Base-by-base conservation (phyloP, 2,888 invertebrate genomes). In the Clanis bilineata region DNA sequence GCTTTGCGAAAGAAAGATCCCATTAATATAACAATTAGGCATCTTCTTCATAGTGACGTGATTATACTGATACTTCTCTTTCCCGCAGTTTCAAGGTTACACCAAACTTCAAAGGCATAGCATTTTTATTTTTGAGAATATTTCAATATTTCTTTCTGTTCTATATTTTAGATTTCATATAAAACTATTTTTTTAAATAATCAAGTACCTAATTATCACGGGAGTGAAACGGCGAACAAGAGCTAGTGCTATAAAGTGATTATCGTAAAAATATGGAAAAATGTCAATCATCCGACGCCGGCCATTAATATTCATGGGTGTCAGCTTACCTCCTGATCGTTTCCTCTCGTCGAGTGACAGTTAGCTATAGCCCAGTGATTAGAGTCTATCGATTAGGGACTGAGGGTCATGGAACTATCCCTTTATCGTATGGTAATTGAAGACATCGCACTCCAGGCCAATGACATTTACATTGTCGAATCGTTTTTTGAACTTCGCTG, bases 271-370 rank as follows among this genome's bases (percentile, higher is more conserved):
- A 32, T 28, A 10, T 51, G 51, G 32, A 51, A 32, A 51, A 32
- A 51, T 10, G 51, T 18, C 51, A 51, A 18, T 51, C 51, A 51
- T 51, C 51, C 10, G 28, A 9, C 7, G 51, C 9, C 28, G 10
- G 51, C 12, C 28, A 51, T 51, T 32, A 51, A 51, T 51, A 51
- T 51, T 51, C 51, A 51, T 51, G 51, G 32, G 18, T 21, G 51
- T 21, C 32, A 28, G 32, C 51, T 51, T 51, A 51, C 32, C 51
- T 51, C 51, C 21, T 51, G 1, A 51, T 18, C 51, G 51, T 18
- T 32, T 32, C 45, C 45, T 45, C 10, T 51, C 51, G 18, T 32
- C 15, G 10, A 18, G 32, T 51, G 51, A 51, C 32, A 32, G n/a
- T 45, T 45, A 1, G 45, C 6, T 1, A 23, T n/a, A 4, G 18